phyloP scores from a whole-genome alignment of 2,113 vertebrate genomes.

The Chloebia gouldiae region DNA sequence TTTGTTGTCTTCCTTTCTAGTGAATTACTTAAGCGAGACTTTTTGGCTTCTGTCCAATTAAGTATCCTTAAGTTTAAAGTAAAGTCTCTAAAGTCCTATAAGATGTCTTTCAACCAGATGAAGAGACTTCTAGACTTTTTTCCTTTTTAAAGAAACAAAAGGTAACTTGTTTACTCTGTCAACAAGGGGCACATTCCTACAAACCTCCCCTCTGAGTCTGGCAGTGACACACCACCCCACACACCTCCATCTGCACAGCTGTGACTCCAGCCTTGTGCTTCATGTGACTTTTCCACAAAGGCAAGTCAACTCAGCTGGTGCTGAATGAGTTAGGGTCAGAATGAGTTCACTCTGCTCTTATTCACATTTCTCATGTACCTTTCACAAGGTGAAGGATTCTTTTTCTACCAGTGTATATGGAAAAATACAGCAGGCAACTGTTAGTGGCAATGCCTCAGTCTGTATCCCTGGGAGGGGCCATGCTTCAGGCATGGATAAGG shows the following conservation, averaged over 20 bases:
- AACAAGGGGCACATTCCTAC: too few species aligned
- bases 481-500: neutral
- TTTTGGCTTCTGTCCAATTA: too few species aligned
- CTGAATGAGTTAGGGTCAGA: neutral
- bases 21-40: too few species aligned
- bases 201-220: neutral
- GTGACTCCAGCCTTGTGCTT: neutral
- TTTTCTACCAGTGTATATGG: neutral
- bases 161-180: too few species aligned
- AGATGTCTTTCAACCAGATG: too few species aligned
- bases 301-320: neutral
- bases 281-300: neutral
- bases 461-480: neutral
- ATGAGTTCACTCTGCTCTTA: neutral
- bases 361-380: neutral
- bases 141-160: too few species aligned
- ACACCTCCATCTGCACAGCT: neutral
- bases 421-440: neutral
- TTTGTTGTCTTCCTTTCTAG: too few species aligned
- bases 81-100: too few species aligned
- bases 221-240: neutral
- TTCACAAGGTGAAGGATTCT: neutral
- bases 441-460: neutral
- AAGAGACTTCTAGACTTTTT: too few species aligned
- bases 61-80: too few species aligned